phyloP scores from a whole-genome alignment of 1,140 invertebrate species.

The Hyles vespertilio region DNA sequence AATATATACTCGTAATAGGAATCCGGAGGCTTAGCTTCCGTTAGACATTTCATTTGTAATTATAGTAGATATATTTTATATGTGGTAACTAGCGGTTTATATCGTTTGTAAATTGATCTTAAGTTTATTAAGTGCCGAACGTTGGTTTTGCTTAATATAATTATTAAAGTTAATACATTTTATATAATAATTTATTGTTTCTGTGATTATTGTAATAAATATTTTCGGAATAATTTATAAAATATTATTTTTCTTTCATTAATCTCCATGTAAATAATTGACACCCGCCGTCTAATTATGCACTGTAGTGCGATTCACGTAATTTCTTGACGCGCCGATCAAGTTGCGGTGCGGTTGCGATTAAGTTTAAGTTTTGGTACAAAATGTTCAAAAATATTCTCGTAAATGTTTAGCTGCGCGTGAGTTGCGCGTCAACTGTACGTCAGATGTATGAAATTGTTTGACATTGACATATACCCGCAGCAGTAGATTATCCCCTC shows the following conservation, averaged over 20 bases:
- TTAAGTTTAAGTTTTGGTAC: no score
- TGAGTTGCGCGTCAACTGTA: no score
- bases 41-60: conserved; percentile 26
- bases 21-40: conserved; percentile 31
- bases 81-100: conserved; percentile 11
- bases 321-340: no score
- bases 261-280: no score
- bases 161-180: conserved; percentile 22
- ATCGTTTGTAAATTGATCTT: conserved; percentile 18
- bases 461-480: no score
- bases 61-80: conserved; percentile 14
- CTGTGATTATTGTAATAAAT: conserved; percentile 59
- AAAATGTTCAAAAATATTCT: no score
- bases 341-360: no score
- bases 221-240: conserved; percentile 24
- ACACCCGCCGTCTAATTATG: no score
- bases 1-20: conserved; percentile 28
- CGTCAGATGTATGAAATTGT: no score
- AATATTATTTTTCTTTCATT: conserved; percentile 4
- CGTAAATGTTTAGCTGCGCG: no score
- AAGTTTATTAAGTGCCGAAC: conserved; percentile 13
- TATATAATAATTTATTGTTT: conserved; percentile 42
- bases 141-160: conserved; percentile 22
- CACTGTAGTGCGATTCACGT: no score
- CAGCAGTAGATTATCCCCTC: no score